Conservation (phyloP, 2,797 vertebrate genomes). For the Lagodon rhomboides region DNA sequence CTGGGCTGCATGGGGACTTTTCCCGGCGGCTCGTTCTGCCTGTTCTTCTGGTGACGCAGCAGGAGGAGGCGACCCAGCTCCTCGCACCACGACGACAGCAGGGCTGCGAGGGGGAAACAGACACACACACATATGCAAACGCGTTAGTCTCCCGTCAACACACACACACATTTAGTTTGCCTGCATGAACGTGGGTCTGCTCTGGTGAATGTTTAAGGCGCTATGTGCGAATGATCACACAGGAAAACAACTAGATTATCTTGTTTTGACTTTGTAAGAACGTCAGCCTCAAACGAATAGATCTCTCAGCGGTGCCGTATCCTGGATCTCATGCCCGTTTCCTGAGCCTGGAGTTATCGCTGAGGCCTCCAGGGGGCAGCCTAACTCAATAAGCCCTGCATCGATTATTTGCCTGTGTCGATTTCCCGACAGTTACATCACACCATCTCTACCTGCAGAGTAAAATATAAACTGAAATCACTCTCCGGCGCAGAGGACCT, state of each 20-base stretch:
- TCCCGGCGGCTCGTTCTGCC: slow-evolving; percentile 96
- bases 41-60: slow-evolving; percentile 99
- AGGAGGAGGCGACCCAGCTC: slow-evolving; percentile 98
- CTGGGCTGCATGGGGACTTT: slow-evolving; percentile 98
- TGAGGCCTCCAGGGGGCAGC: slow-evolving; percentile 77
- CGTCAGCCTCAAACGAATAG: slow-evolving; percentile 11
- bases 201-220: slow-evolving; percentile 10
- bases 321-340: background rate
- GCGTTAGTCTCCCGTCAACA: slow-evolving; percentile 28
- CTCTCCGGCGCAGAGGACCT: slow-evolving; percentile 79
- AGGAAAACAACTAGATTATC: slow-evolving; percentile 3
- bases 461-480: slow-evolving; percentile 80
- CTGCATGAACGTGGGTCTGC: background rate
- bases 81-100: slow-evolving; percentile 99
- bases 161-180: slow-evolving; percentile 6
- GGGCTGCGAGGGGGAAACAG: slow-evolving; percentile 85
- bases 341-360: slow-evolving; percentile 25
- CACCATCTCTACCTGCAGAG: slow-evolving; percentile 86
- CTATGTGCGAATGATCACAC: background rate
- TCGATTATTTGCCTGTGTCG: slow-evolving; percentile 68
- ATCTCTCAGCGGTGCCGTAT: background rate
- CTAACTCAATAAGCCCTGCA: slow-evolving; percentile 68
- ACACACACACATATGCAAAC: slow-evolving; percentile 16
- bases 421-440: slow-evolving; percentile 80
- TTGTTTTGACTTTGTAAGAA: slow-evolving; percentile 10